Conservation (phyloP, 2,797 vertebrate species). For the Echeneis naucrates region DNA sequence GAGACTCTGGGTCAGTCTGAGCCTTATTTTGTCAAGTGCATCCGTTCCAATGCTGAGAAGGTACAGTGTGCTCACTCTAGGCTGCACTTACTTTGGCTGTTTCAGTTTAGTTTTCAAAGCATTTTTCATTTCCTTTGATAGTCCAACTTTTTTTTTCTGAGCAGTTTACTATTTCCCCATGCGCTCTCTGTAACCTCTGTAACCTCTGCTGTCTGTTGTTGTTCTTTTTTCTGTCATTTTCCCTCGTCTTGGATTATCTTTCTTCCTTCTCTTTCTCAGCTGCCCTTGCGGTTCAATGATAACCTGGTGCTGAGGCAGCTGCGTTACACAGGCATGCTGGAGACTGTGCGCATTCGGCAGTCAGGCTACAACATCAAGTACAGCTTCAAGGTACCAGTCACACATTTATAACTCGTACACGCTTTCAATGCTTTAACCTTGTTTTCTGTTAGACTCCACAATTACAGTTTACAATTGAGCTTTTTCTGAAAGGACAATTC, state of each 20-base stretch:
- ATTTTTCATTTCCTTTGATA: slow-evolving; percentile 59
- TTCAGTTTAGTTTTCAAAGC: slow-evolving; percentile 59
- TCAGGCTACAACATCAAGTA: slow-evolving; percentile 98
- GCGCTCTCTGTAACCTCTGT: slow-evolving; percentile 30
- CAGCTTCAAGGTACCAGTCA: slow-evolving; percentile 90
- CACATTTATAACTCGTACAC: background rate
- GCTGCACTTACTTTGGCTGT: slow-evolving; percentile 1
- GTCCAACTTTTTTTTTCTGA: slow-evolving; percentile 33
- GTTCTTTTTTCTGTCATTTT: slow-evolving; percentile 13
- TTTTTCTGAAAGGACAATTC: background rate
- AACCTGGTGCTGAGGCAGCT: slow-evolving; percentile 95
- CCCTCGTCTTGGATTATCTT: background rate
- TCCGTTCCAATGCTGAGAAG: slow-evolving; percentile 99
- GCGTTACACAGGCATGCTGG: slow-evolving; percentile 98
- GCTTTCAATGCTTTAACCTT: too few relatives aligned
- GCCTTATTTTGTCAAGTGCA: slow-evolving; percentile 99
- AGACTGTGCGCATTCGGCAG: slow-evolving; percentile 96
- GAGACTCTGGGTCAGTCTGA: slow-evolving; percentile 98
- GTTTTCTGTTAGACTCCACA: background rate
- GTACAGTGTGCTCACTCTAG: slow-evolving; percentile 75
- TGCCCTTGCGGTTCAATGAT: slow-evolving; percentile 94
- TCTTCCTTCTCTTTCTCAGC: slow-evolving; percentile 72
- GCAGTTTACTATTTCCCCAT: slow-evolving; percentile 47
- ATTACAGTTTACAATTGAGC: background rate
- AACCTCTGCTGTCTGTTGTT: slow-evolving; percentile 13